These are phyloP conservation scores for Micropoecilia bifurca DNA, from an alignment of 2,797 vertebrate genomes.

Conservation along the genomic window DNA sequence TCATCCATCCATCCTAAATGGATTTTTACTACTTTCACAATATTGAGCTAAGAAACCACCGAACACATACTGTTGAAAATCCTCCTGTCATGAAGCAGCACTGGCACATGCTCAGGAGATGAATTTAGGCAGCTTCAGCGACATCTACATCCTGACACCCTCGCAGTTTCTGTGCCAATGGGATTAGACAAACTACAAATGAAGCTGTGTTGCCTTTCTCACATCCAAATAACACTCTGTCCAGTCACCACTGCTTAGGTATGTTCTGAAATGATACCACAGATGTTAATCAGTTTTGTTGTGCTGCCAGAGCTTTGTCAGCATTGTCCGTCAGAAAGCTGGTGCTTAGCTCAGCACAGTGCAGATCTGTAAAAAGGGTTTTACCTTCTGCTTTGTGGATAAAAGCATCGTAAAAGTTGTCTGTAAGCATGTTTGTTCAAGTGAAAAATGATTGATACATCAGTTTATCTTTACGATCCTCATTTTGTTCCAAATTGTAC, in stretches of 20 bases:
- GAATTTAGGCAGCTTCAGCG: neutral
- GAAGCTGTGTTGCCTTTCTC: neutral
- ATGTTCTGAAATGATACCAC: neutral
- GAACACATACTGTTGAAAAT: neutral
- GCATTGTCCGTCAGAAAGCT: neutral
- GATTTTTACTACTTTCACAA: neutral
- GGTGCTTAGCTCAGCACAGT: neutral
- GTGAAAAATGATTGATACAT: neutral
- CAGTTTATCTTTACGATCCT: neutral
- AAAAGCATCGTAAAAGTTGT: neutral
- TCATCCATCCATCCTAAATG: neutral
- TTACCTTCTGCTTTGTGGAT: neutral
- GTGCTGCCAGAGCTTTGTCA: neutral
- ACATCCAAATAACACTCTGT: neutral
- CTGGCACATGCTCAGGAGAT: neutral
- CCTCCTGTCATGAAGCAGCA: neutral
- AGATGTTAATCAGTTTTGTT: neutral
- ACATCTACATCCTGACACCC: neutral
- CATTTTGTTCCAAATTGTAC: neutral
- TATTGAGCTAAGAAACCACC: neutral
- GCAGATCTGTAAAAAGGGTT: neutral
- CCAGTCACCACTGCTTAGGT: neutral
- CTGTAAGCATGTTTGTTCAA: neutral
- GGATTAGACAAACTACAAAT: conserved; percentile 5
- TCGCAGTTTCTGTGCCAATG: neutral